Conservation (phyloP, 2,888 invertebrate genomes). For the Branchellion lobata region DNA sequence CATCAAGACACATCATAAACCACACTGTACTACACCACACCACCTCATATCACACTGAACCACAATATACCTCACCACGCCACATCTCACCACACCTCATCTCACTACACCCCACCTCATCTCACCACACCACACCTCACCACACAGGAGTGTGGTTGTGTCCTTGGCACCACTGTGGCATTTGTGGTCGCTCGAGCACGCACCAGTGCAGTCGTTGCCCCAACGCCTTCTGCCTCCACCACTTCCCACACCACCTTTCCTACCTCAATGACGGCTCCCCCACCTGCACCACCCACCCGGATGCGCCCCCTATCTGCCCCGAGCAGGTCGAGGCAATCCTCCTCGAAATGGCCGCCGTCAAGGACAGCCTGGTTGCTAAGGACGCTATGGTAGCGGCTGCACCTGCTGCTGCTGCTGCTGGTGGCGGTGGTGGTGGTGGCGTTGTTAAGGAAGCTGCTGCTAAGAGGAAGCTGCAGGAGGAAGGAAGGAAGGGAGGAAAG, state of each 20-base stretch:
- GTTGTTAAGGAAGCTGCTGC: background rate
- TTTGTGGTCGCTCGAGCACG: constrained; percentile 63
- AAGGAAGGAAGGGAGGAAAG: constrained; percentile 1
- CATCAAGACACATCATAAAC: too few species aligned
- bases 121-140: too few species aligned
- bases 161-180: constrained; percentile 67
- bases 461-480: background rate
- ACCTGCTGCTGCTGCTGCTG: background rate
- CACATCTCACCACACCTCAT: too few species aligned
- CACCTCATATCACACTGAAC: background rate
- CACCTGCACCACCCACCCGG: constrained; percentile 47
- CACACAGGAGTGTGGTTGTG: constrained; percentile 66
- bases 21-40: too few species aligned
- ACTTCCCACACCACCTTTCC: constrained; percentile 57
- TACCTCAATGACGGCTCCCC: constrained; percentile 45
- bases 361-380: background rate
- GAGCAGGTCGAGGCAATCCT: constrained; percentile 33
- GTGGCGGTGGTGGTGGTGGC: background rate
- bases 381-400: background rate
- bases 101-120: too few species aligned
- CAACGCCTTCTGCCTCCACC: constrained; percentile 64
- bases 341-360: constrained; percentile 22
- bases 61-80: too few species aligned
- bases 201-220: constrained; percentile 65
- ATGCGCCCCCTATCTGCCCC: constrained; percentile 36